Evolutionary conservation across 2,888 invertebrate species (phyloP).

Genomic region (Sinhomidia bicolor): DNA sequence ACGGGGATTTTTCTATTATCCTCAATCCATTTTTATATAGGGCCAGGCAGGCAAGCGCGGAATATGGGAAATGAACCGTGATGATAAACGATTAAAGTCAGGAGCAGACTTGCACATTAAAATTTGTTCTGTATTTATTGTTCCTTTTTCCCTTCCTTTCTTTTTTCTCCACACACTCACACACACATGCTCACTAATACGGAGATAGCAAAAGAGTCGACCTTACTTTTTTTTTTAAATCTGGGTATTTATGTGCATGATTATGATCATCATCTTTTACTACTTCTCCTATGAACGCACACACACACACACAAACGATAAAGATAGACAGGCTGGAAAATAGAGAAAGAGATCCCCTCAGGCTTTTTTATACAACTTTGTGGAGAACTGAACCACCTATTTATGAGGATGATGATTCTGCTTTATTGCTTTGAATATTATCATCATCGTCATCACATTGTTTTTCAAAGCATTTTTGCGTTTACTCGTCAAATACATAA

Average conservation of each 20-base stretch:
- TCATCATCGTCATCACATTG: too few relatives aligned
- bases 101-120: slow-evolving; percentile 70
- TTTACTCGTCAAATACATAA: slow-evolving; percentile 48
- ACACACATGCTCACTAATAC: background rate
- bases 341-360: slow-evolving; percentile 46
- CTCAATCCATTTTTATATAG: slow-evolving; percentile 51
- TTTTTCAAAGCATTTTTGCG: too few relatives aligned
- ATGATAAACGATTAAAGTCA: slow-evolving; percentile 73
- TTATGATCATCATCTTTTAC: slow-evolving; percentile 54
- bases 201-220: background rate
- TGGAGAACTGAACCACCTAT: background rate
- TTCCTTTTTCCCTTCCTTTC: slow-evolving; percentile 52
- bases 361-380: slow-evolving; percentile 20
- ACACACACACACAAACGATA: background rate
- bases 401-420: background rate
- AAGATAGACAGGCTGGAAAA: slow-evolving; percentile 1
- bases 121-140: slow-evolving; percentile 70
- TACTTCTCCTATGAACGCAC: background rate
- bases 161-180: slow-evolving; percentile 16
- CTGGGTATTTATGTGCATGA: slow-evolving; percentile 65
- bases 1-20: slow-evolving; percentile 37
- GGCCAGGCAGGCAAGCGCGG: slow-evolving; percentile 56
- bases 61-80: slow-evolving; percentile 72
- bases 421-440: slow-evolving; percentile 29
- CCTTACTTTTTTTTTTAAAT: slow-evolving; percentile 43